Evolutionary conservation across 2,797 vertebrate genomes (phyloP), one percentile per base, ranked within the genome.

Genomic region (Malurus splendens): DNA sequence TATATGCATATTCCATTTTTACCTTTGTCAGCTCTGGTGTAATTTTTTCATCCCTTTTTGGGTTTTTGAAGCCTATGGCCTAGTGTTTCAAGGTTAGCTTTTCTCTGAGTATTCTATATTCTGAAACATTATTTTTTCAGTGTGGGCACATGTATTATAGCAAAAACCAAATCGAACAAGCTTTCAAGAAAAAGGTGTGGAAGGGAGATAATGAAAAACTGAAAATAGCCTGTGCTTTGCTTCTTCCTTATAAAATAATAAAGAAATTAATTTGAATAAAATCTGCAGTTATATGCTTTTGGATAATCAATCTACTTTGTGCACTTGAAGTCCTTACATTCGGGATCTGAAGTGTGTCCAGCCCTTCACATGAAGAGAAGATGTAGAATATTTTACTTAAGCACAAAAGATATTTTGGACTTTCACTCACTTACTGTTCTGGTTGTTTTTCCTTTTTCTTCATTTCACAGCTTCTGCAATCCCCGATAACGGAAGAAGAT

Each of bases 401-500:
- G 14, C 73, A 86, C 42, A 62, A 90, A 90, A 65, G 57, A 30
- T 94, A 25, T 84, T 87, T 60, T 79, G 14, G 36, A 6, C 90
- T 86, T 86, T 94, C 51, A 87, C 14, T 93, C 23, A 70, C 33
- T 65, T 82, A 60, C 61, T 64, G 14, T 54, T 82, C 64, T 3
- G 1, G 25, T 83, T 85, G 36, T 82, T 86, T 79, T 64, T 87
- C 23, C 30, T 75, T 82, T 45, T 90, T 61, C 88, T 77, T 88
- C 15, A 68, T 80, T 87, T 45, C 97, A 36, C 96, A 99, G 99
- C 99, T 67, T 99, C 99, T 95, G 98, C 98, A 9, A 98, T 99
- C 68, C 98, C 98, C 72, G 98, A 99, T 95, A 99, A 98, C 14
- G 99, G 99, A 96, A 99, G 98, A 94, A 98, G 98, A 96, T 98